These are phyloP conservation scores for Vanessa cardui DNA, from an alignment of 2,888 invertebrate species.

Conservation along the genomic window DNA sequence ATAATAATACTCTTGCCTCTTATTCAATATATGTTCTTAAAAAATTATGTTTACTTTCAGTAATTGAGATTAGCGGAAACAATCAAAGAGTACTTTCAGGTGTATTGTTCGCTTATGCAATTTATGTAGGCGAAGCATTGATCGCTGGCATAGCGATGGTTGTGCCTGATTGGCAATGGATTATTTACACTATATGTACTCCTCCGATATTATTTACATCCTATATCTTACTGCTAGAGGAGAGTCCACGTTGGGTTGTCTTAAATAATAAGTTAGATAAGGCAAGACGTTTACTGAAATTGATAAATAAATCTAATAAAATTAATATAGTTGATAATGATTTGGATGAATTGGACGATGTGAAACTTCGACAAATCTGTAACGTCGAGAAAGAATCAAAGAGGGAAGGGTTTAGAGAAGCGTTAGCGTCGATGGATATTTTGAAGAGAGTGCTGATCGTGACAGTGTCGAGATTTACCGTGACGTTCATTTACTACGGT, in stretches of 20 bases:
- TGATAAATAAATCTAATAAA: conserved; percentile 59
- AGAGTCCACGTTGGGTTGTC: conserved; percentile 71
- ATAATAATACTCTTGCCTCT: no score
- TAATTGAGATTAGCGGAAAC: conserved; percentile 65
- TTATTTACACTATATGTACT: conserved; percentile 62
- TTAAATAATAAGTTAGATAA: conserved; percentile 58
- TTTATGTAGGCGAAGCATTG: conserved; percentile 63
- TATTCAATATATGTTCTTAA: not conserved
- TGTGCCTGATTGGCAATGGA: conserved; percentile 64
- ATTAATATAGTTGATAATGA: conserved; percentile 55
- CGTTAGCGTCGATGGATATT: conserved; percentile 60
- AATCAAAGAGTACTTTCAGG: conserved; percentile 61
- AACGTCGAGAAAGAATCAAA: conserved; percentile 55
- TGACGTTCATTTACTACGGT: conserved; percentile 68
- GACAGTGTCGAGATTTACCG: conserved; percentile 57
- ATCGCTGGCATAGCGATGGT: conserved; percentile 66
- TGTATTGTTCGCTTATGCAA: conserved; percentile 60
- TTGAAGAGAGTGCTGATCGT: conserved; percentile 56
- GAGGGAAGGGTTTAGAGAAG: conserved; percentile 54
- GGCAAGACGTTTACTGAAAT: conserved; percentile 55
- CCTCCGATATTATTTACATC: conserved; percentile 59
- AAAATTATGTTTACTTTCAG: conserved; percentile 47
- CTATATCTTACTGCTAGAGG: conserved; percentile 56
- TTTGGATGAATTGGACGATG: conserved; percentile 50
- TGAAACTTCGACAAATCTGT: conserved; percentile 55